Base-by-base conservation (phyloP, 1,140 invertebrate species). In the Leptoteleia sp. region DNA sequence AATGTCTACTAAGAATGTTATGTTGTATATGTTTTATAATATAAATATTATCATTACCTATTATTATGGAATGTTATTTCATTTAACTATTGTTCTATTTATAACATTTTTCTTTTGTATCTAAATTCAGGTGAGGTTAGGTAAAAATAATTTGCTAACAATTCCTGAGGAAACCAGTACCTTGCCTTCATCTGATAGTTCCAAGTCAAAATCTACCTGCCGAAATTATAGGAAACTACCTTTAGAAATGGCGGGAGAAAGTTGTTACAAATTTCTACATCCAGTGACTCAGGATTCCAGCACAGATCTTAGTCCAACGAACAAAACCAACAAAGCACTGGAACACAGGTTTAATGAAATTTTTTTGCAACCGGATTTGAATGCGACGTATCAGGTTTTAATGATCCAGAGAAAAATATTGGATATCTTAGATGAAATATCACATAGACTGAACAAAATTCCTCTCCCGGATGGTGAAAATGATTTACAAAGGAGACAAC, bases 391-490 rank as follows among this genome's bases (percentile, higher is more conserved):
- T 3, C 89, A 86, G 71, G 83, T 90, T 29, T 19, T 88, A 16
- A 61, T 19, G 0, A 80, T 87, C 15, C 89, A 88, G 16, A 83
- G 64, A 12, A 90, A 84, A 59, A 82, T 90, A 8, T 85, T 81
- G 0, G 82, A 83, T 3, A 16, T 88, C 11, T 59, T 90, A 29
- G 85, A 90, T 35, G 87, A 88, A 52, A 89, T 90, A 12, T 82
- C 79, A 3, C 83, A 81, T 19, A 81, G 86, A 76, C 48, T 90
- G 3, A 80, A 81, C n/a, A 85, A 81, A 38, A 84, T 90, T 57
- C 85, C 87, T 4, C 31, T 85, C 6, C 88, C 88, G 4, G 89
- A 90, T 70, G 89, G 88, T 6, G 87, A 89, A 16, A 82, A 75
- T 16, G 89, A 90, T 64, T 38, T 88, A 4, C 78, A 81, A 25